Conservation (phyloP, 2,888 invertebrate genomes). For the Coenonympha glycerion region DNA sequence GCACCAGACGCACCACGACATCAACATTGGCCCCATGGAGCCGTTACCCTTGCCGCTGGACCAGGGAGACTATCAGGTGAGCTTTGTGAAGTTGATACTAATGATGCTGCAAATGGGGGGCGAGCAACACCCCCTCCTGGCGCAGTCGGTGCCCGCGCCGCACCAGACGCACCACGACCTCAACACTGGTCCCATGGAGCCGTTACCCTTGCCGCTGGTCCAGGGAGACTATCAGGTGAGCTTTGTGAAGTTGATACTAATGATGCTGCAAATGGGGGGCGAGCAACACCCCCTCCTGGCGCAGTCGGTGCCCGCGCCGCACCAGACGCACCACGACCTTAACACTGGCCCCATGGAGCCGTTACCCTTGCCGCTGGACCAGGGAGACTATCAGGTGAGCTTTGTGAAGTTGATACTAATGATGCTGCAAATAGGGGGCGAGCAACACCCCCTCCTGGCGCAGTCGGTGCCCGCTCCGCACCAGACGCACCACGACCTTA, state of each 20-base stretch:
- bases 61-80: constrained; percentile 54
- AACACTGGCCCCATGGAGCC: no score
- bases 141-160: constrained; percentile 32
- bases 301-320: no score
- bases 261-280: neutral
- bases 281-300: neutral
- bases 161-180: constrained; percentile 28
- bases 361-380: no score
- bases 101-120: constrained; percentile 80
- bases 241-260: no score
- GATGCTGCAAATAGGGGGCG: constrained; percentile 79
- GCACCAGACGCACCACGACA: constrained; percentile 26
- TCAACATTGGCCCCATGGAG: constrained; percentile 45
- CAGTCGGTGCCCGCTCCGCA: constrained; percentile 31
- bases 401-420: no score
- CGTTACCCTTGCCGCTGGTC: constrained; percentile 47
- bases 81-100: constrained; percentile 67
- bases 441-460: constrained; percentile 51
- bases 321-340: no score
- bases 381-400: no score
- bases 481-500: constrained; percentile 33
- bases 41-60: constrained; percentile 48
- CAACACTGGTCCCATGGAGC: constrained; percentile 47
- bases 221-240: constrained; percentile 54
- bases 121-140: constrained; percentile 57